phyloP scores from a whole-genome alignment of 2,797 vertebrate genomes.

The Petrocephalus schoutedeni region DNA sequence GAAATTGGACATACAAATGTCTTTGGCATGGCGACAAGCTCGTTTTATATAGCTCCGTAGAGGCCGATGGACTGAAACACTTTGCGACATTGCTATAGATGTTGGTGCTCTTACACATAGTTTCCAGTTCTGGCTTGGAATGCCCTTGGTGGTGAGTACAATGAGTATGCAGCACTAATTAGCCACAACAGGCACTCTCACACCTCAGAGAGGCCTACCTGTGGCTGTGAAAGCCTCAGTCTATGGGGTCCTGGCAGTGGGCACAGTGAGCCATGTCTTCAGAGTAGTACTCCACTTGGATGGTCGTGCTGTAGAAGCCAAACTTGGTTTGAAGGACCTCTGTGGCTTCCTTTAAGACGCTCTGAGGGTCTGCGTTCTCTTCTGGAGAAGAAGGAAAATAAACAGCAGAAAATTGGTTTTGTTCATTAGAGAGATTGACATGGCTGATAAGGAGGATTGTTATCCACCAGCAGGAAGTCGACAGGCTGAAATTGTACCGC shows the following conservation, averaged over 20 bases:
- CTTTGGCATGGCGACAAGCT: background rate
- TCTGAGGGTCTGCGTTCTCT: constrained; percentile 63
- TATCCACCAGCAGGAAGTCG: background rate
- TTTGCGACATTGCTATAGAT: background rate
- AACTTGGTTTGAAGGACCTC: constrained; percentile 77
- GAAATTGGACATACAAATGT: background rate
- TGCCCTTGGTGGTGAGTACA: constrained; percentile 24
- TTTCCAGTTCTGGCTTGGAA: constrained; percentile 34
- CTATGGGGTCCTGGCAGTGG: constrained; percentile 74
- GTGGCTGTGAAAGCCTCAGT: constrained; percentile 53
- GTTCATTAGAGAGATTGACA: background rate
- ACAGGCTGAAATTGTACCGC: background rate
- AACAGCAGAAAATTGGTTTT: background rate
- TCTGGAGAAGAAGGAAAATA: constrained; percentile 56
- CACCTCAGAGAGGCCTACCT: background rate
- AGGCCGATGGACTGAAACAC: background rate
- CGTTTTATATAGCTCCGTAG: background rate
- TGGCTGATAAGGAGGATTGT: background rate
- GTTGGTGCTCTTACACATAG: constrained; percentile 27
- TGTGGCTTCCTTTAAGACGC: constrained; percentile 75
- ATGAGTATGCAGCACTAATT: constrained; percentile 24
- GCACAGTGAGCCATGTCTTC: constrained; percentile 76
- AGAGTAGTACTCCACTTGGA: constrained; percentile 82
- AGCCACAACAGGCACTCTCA: background rate
- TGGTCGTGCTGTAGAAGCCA: constrained; percentile 77